These are phyloP conservation scores for Eucera pruinosa DNA, from an alignment of 2,888 invertebrate genomes.

Conservation along the genomic window DNA sequence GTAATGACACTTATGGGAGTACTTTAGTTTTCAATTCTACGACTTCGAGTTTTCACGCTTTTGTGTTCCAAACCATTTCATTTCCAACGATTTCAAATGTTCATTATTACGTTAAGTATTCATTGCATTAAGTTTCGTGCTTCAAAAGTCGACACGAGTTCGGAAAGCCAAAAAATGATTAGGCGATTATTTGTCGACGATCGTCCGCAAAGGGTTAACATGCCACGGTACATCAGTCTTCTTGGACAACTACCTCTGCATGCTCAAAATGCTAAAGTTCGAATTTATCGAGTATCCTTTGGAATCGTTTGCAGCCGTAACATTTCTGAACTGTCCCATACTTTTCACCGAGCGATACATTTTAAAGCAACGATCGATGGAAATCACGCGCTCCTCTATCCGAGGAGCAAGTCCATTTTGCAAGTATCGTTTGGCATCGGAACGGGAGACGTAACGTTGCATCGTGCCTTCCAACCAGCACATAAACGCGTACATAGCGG, in stretches of 20 bases:
- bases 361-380: neutral
- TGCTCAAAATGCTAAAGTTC: neutral
- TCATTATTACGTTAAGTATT: too few species aligned
- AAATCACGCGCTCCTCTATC: neutral
- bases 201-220: too few species aligned
- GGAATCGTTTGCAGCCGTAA: neutral
- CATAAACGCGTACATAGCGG: neutral
- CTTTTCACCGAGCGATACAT: neutral
- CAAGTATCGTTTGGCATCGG: constrained; percentile 3
- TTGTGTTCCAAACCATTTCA: too few species aligned
- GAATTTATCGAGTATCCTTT: neutral
- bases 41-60: too few species aligned
- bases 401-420: neutral
- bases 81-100: too few species aligned
- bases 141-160: too few species aligned
- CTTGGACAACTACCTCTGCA: neutral
- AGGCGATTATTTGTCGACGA: too few species aligned
- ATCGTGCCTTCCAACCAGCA: neutral
- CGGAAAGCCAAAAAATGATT: too few species aligned
- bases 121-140: too few species aligned
- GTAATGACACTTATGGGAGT: too few species aligned
- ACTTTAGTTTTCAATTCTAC: too few species aligned
- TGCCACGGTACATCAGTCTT: neutral
- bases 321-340: neutral
- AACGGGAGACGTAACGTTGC: neutral